phyloP scores from a whole-genome alignment of 2,113 vertebrate genomes.

The Epinephelus cyanopodus region DNA sequence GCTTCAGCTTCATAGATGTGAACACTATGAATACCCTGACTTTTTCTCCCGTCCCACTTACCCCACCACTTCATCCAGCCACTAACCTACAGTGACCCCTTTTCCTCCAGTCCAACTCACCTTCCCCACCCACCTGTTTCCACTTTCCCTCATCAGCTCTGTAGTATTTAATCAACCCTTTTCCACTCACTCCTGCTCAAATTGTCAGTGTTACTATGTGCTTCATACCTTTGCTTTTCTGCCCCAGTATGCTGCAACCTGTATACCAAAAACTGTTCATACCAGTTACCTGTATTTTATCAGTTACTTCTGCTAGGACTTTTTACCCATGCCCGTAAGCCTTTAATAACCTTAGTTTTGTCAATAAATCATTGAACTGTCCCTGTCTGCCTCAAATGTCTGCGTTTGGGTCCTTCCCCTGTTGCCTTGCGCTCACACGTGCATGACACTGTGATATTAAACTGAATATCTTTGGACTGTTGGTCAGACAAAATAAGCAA shows the following conservation, averaged over 20 bases:
- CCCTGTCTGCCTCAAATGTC: neutral
- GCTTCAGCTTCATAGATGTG: no score
- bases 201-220: neutral
- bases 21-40: no score
- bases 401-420: neutral
- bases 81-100: neutral
- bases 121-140: neutral
- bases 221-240: neutral
- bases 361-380: neutral
- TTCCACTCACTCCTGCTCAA: no score
- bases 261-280: no score
- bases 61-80: no score
- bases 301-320: neutral
- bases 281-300: neutral
- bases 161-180: neutral
- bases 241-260: neutral
- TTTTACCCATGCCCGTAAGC: neutral
- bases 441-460: neutral
- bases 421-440: neutral
- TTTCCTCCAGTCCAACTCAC: neutral
- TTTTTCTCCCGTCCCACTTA: no score
- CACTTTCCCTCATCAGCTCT: neutral
- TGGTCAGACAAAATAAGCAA: neutral
- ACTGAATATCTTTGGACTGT: neutral
- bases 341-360: neutral